Percentiles rank a stretch among this genome's conserved stretches.
These are phyloP conservation scores for Eulemur macaco DNA, from an alignment of 2,113 vertebrate species.

Conservation along the genomic window DNA sequence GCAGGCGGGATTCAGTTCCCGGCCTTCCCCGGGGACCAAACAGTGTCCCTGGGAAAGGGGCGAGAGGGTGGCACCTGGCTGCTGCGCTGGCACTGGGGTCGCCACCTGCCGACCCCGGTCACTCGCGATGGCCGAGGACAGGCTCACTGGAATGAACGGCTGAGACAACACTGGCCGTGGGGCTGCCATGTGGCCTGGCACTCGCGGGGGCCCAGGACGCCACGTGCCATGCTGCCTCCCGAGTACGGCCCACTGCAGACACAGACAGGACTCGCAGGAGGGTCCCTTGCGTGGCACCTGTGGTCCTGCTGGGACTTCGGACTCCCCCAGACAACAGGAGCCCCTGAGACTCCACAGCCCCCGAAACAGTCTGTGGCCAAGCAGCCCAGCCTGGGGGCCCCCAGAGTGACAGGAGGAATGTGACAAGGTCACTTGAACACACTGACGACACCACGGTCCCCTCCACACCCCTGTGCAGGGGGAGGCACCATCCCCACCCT, in stretches of 20 bases:
- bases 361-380: not conserved
- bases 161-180: too few species aligned
- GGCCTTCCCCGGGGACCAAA: too few species aligned
- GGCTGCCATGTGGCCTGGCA: not conserved
- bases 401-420: not conserved
- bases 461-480: too few species aligned
- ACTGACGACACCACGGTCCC: not conserved
- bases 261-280: accelerated
- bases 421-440: not conserved
- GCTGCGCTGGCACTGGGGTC: accelerated
- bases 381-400: not conserved
- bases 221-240: accelerated
- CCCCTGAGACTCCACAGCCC: accelerated
- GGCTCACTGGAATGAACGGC: accelerated
- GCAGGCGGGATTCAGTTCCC: not conserved
- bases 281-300: not conserved
- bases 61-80: not conserved
- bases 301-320: accelerated
- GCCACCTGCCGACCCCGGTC: accelerated
- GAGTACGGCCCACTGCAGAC: accelerated
- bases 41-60: too few species aligned
- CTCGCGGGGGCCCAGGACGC: not conserved
- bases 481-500: not conserved
- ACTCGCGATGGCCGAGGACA: not conserved
- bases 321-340: not conserved